A percentile compares a stretch with the other conserved stretches of the same genome.
Evolutionary conservation across 2,888 invertebrate genomes (phyloP).

Genomic region (Stenurella melanura): DNA sequence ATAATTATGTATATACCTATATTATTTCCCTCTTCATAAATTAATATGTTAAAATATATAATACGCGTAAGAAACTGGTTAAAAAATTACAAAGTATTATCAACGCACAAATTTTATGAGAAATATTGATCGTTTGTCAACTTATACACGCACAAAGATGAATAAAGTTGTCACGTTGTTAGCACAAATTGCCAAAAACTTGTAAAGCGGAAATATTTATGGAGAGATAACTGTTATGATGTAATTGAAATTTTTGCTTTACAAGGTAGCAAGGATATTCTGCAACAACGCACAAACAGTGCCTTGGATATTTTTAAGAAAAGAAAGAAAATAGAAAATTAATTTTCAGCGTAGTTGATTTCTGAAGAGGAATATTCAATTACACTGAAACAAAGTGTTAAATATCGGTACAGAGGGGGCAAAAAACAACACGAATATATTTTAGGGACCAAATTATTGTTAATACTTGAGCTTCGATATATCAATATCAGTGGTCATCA

Average conservation of each 20-base stretch:
- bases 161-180: slow-evolving; percentile 18
- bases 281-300: slow-evolving; percentile 44
- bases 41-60: too few species aligned
- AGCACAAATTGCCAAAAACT: slow-evolving; percentile 16
- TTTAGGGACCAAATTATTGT: slow-evolving; percentile 18
- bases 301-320: slow-evolving; percentile 35
- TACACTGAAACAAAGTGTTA: neutral
- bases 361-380: neutral
- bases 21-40: too few species aligned
- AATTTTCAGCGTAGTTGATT: neutral
- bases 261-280: slow-evolving; percentile 27
- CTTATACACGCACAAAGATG: slow-evolving; percentile 37
- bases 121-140: slow-evolving; percentile 31
- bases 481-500: too few species aligned
- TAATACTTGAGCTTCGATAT: too few species aligned
- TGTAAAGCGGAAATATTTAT: slow-evolving; percentile 7
- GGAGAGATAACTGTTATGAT: neutral
- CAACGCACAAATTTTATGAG: slow-evolving; percentile 5
- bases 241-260: slow-evolving; percentile 15
- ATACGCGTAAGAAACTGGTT: neutral
- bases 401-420: neutral
- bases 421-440: neutral
- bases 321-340: neutral
- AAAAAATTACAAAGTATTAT: neutral
- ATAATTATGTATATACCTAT: too few species aligned